These are phyloP conservation scores for Ephialtes manifestator DNA, from an alignment of 2,888 invertebrate genomes.

Conservation along the genomic window DNA sequence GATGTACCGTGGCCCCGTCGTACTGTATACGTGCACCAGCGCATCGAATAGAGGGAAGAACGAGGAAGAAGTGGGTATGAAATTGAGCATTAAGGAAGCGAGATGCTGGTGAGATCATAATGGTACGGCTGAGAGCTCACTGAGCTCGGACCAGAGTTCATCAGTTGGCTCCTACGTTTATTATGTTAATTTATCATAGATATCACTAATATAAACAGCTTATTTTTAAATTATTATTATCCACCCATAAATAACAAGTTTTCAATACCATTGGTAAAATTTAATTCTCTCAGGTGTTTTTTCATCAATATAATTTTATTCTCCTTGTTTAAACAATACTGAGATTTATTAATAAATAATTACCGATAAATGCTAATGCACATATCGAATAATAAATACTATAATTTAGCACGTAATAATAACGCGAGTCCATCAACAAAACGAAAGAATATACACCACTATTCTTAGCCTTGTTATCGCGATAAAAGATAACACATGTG, in stretches of 20 bases:
- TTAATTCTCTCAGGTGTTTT: too few relatives aligned
- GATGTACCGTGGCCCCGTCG: constrained; percentile 59
- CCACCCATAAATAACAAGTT: too few relatives aligned
- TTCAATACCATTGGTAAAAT: too few relatives aligned
- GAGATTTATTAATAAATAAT: too few relatives aligned
- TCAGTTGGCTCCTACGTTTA: constrained; percentile 58
- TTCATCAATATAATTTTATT: too few relatives aligned
- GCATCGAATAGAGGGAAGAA: constrained; percentile 64
- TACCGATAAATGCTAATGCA: too few relatives aligned
- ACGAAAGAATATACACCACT: not conserved
- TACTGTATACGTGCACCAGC: constrained; percentile 49
- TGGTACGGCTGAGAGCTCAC: constrained; percentile 66
- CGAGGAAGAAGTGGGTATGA: constrained; percentile 75
- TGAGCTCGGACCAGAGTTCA: constrained; percentile 62
- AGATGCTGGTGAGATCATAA: constrained; percentile 74
- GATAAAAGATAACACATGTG: constrained; percentile 18
- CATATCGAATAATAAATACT: too few relatives aligned
- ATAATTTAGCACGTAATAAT: not conserved
- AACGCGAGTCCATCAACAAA: not conserved
- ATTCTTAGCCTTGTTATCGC: not conserved
- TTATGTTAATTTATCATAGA: too few relatives aligned
- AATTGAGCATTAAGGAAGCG: constrained; percentile 75
- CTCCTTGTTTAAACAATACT: too few relatives aligned
- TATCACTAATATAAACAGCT: too few relatives aligned
- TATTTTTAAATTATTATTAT: too few relatives aligned